Conservation (phyloP, 2,113 vertebrate genomes). For the Leptodactylus fuscus region DNA sequence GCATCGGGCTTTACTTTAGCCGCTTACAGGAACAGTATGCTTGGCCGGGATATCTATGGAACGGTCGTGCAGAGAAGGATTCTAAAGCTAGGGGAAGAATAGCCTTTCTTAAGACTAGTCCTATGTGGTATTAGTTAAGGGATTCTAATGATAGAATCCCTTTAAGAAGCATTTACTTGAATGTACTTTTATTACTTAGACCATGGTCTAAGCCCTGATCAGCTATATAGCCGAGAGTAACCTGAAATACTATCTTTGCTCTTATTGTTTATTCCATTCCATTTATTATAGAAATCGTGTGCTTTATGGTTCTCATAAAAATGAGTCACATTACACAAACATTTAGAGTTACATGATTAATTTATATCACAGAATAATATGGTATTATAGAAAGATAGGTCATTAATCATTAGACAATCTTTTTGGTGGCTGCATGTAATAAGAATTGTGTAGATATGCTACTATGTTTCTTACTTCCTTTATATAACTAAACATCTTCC, state of each 20-base stretch:
- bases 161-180: no score
- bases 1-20: no score
- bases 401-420: constrained; percentile 2
- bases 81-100: no score
- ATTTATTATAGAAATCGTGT: neutral
- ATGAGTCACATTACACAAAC: neutral
- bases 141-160: no score
- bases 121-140: no score
- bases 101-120: no score
- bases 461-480: neutral
- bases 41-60: no score
- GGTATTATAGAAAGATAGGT: neutral
- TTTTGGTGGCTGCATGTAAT: neutral
- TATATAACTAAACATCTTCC: neutral
- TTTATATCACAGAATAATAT: neutral
- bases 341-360: constrained; percentile 4
- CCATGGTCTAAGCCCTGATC: neutral
- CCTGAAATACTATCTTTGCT: neutral
- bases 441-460: neutral
- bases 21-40: no score
- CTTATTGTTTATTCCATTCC: neutral
- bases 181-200: neutral
- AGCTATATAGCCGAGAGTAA: neutral
- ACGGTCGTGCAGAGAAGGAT: no score
- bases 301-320: neutral